Base-by-base conservation (phyloP, 2,888 invertebrate species). In the Metalampra italica region DNA sequence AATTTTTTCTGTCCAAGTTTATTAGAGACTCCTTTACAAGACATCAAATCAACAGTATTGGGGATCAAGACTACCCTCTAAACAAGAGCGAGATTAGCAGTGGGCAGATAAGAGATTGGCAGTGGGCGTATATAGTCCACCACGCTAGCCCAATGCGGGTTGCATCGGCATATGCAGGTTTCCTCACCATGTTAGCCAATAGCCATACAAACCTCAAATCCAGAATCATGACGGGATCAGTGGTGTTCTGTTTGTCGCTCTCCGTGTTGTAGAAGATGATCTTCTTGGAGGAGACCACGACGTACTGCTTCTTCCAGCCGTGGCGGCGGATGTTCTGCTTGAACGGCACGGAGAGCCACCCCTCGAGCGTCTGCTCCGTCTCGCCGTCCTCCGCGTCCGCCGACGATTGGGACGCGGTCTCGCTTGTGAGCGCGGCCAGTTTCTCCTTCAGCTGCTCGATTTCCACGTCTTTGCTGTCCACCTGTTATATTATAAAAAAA, bases 201-300 rank as follows among this genome's bases (percentile, higher is more conserved):
- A 22, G 5, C n/a, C 22, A 22, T 22, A 62, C 92, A 84, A 69
- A 97, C 97, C 96, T 97, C 78, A 99, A 93, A 91, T 99, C 98
- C 70, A 99, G 90, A 70, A 98, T 97, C 82, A 98, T 93, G 56
- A 96, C 94, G 22, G 98, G 98, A 91, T 97, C 97, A 7, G 97
- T 95, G 70, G 97, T 95, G 75, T 98, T 97, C 84, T 95, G 94
- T 79, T 98, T 97, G 78, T 98, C 97, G 71, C 91, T 95, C 88
- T 98, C 98, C 9, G 95, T 94, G 86, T 98, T 97, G 78, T 98
- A 99, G 90, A 99, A 98, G 59, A 99, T 96, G 59, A 99, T 98
- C 88, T 98, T 98, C 80, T 95, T 95, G 54, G 97, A 98, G 43
- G 98, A 97, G 43, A 98, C 98, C 41, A 98, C 98, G 41, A 98